Base-by-base conservation (phyloP, 2,888 invertebrate species). In the Frankliniella intonsa region DNA sequence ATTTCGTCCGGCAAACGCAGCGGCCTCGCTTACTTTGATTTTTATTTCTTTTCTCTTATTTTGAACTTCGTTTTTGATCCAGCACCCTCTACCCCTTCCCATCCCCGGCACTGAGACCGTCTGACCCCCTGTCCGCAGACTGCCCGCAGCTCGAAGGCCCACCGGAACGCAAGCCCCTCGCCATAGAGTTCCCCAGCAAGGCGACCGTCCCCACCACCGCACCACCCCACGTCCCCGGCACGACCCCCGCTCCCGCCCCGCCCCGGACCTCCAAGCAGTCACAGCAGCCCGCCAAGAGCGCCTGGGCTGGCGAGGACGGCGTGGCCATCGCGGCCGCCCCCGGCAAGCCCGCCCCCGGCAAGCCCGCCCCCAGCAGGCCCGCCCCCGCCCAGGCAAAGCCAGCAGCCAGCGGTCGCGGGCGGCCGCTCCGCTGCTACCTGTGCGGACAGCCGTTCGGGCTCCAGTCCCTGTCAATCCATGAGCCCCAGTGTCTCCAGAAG, bases 401-500 rank as follows among this genome's bases (percentile, higher is more conserved):
- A 79, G 25, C 79, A 62, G 55, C 81, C 83, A 14, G 80, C 84
- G n/a, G 82, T 80, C 10, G 80, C 80, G 25, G 84, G 55, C 87
- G 87, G 0, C 86, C 88, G 83, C 87, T 90, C 50, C 87, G 89
- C 51, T 93, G 93, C 85, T 92, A 92, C 87, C 89, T 93, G 83
- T 93, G 93, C 86, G 92, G 92, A 14, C 88, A 91, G 62, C 89
- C 92, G 84, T 93, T 92, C 86, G 91, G 92, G 25, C 89, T 91
- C 12, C 89, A 89, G 84, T 92, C 92, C 80, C 90, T 92, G 81
- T 88, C 88, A 82, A 91, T 92, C 83, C 93, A 93, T 87, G 92
- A 92, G 85, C 92, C 92, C 3, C 91, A 92, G 86, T 93, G 93
- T 86, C 86, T 93, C 83, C 89, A 91, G 86, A 91, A 91, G 86